These are phyloP conservation scores for Fundulus diaphanus DNA, from an alignment of 2,797 vertebrate genomes.

Conservation along the genomic window DNA sequence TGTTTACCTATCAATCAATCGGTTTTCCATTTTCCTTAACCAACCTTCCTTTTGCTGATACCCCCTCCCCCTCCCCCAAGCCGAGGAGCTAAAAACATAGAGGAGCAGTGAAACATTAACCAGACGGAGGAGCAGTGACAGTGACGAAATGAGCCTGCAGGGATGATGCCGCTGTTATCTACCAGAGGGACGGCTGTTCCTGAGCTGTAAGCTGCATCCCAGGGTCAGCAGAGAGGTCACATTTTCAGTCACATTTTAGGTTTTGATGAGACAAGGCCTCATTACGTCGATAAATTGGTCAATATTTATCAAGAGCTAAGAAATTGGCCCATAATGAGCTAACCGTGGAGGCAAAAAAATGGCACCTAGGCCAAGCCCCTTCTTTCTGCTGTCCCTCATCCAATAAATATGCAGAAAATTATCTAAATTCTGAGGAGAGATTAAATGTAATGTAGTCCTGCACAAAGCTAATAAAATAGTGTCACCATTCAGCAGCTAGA, in stretches of 20 bases:
- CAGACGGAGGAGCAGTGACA: constrained; percentile 69
- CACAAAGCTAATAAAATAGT: not conserved
- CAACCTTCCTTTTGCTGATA: constrained; percentile 56
- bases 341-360: not conserved
- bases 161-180: constrained; percentile 75
- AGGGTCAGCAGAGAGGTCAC: constrained; percentile 76
- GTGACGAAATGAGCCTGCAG: constrained; percentile 77
- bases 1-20: constrained; percentile 80
- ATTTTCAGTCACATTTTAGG: constrained; percentile 55
- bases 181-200: constrained; percentile 75
- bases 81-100: constrained; percentile 47
- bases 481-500: not conserved
- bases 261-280: constrained; percentile 53
- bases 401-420: not conserved
- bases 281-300: constrained; percentile 62
- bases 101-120: constrained; percentile 82
- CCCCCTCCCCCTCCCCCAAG: constrained; percentile 36
- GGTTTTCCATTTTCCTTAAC: constrained; percentile 72
- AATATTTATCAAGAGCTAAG: constrained; percentile 32
- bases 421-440: not conserved
- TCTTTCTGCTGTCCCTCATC: not conserved
- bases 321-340: not conserved
- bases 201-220: constrained; percentile 68
- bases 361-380: not conserved
- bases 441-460: constrained; percentile 23